Evolutionary conservation across 2,797 vertebrate species (phyloP).

Genomic region (Semotilus atromaculatus): DNA sequence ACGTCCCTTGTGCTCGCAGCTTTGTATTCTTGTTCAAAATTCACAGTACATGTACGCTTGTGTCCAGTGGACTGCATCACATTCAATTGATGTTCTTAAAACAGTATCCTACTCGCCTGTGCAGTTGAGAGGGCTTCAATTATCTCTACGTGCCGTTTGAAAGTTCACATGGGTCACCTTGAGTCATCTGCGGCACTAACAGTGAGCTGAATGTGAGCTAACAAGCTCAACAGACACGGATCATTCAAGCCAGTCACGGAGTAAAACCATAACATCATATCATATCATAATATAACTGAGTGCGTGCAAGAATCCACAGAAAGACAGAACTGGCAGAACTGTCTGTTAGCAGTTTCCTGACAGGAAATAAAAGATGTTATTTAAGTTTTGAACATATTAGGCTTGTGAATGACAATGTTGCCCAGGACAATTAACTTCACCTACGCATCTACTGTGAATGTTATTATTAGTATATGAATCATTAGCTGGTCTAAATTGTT

Average conservation of each 20-base stretch:
- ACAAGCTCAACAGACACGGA: conserved; percentile 21
- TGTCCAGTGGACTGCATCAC: not conserved
- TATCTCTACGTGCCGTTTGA: conserved; percentile 1
- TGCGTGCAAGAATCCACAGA: not conserved
- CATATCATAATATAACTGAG: not conserved
- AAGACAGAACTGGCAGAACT: not conserved
- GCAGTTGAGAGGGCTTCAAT: conserved; percentile 36
- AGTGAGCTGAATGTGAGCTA: conserved; percentile 23
- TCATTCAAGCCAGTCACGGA: conserved; percentile 10
- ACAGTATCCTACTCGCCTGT: not conserved
- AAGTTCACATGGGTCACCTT: conserved; percentile 36
- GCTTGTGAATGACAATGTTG: not conserved
- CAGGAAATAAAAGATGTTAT: not conserved
- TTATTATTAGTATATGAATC: not conserved
- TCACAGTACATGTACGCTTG: not conserved
- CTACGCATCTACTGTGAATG: not conserved
- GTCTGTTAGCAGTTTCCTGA: not conserved
- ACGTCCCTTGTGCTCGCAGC: not conserved
- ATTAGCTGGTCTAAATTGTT: not conserved
- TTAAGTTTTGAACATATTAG: not conserved
- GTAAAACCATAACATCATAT: not conserved
- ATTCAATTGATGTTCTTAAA: conserved; percentile 13
- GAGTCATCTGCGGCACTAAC: conserved; percentile 2
- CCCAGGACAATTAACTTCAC: not conserved
- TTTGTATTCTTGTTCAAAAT: not conserved